phyloP scores from a whole-genome alignment of 2,888 invertebrate genomes.

The Drosophila neonasuta region DNA sequence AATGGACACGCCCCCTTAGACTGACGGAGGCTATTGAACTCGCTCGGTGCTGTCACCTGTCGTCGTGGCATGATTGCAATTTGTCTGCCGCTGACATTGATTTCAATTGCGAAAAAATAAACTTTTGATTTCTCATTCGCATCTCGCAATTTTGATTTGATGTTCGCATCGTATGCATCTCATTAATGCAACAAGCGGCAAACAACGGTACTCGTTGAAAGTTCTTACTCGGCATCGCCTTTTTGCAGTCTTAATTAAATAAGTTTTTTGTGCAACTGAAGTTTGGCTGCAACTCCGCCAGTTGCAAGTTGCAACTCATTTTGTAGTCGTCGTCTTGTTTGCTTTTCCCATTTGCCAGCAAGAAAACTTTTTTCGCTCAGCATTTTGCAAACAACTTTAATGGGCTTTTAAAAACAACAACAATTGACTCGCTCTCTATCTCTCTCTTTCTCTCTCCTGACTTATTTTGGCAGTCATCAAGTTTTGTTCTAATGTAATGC shows the following conservation, averaged over 20 bases:
- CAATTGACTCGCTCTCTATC: neutral
- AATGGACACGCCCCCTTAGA: constrained; percentile 46
- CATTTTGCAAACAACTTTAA: constrained; percentile 54
- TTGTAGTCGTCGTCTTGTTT: constrained; percentile 43
- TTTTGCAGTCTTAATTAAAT: constrained; percentile 74
- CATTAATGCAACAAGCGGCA: constrained; percentile 65
- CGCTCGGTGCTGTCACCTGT: constrained; percentile 35
- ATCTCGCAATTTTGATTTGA: constrained; percentile 57
- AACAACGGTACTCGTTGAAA: constrained; percentile 19
- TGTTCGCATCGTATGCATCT: constrained; percentile 49
- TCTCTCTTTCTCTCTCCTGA: neutral
- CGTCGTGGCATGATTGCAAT: constrained; percentile 43
- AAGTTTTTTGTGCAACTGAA: constrained; percentile 61
- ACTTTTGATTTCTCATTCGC: constrained; percentile 38
- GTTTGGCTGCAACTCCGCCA: constrained; percentile 41
- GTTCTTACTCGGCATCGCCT: constrained; percentile 37
- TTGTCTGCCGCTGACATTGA: constrained; percentile 72
- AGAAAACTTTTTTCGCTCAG: constrained; percentile 36
- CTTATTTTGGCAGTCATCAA: constrained; percentile 21
- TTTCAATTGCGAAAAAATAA: constrained; percentile 53
- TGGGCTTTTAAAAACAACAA: constrained; percentile 52
- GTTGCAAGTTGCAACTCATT: constrained; percentile 52
- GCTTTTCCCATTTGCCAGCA: constrained; percentile 44
- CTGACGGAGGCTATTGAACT: constrained; percentile 51
- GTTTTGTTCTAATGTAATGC: constrained; percentile 42